These are phyloP conservation scores for Actinostola sp. DNA, from an alignment of 92 coral and sea anemone genomes.

Conservation along the genomic window DNA sequence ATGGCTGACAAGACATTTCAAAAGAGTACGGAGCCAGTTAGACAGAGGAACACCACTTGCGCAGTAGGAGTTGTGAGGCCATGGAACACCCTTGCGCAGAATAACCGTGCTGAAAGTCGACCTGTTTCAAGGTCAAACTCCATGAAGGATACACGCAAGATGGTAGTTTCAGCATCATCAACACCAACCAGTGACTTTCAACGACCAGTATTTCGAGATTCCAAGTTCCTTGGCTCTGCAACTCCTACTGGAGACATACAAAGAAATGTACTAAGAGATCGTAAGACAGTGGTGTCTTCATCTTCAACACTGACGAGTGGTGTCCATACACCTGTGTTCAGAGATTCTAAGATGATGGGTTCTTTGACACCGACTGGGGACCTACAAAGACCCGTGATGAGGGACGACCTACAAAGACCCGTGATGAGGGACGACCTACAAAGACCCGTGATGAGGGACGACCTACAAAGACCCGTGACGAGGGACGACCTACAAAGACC, in stretches of 20 bases:
- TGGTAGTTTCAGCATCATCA: background rate
- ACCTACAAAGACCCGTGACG: no score
- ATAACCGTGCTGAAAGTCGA: conserved; percentile 12
- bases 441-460: no score
- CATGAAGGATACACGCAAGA: conserved; percentile 25
- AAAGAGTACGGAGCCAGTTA: background rate
- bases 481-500: no score
- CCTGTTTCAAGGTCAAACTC: conserved; percentile 25
- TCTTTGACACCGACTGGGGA: conserved; percentile 29
- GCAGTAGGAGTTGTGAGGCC: conserved; percentile 72
- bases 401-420: no score
- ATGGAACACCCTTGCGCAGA: conserved; percentile 17
- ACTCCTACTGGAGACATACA: conserved; percentile 22
- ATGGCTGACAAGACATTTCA: background rate
- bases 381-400: conserved; percentile 4
- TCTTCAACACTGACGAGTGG: conserved; percentile 21
- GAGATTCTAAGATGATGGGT: background rate
- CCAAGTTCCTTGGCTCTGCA: background rate
- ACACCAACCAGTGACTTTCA: conserved; percentile 20
- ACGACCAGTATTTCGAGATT: background rate
- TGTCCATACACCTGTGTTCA: background rate
- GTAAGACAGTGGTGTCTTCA: background rate
- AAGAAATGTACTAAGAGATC: background rate
- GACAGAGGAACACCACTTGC: conserved; percentile 31
- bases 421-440: no score